phyloP scores from a whole-genome alignment of 2,113 vertebrate species.

The Apteryx owenii region DNA sequence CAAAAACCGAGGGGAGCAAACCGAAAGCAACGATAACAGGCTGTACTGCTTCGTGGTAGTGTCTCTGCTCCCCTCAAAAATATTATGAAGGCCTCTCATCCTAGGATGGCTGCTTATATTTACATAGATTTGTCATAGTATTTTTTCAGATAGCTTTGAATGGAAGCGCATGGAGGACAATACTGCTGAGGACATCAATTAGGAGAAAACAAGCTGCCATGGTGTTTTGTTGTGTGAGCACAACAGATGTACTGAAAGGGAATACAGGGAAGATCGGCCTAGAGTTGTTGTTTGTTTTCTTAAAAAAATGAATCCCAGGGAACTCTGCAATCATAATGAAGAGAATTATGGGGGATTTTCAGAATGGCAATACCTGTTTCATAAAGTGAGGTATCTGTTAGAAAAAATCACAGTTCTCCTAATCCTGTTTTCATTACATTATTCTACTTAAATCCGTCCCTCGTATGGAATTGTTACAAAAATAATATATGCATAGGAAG shows the following conservation, averaged over 20 bases:
- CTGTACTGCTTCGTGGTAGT: not conserved
- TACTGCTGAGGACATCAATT: not conserved
- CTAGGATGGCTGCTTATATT: not conserved
- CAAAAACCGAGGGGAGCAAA: not conserved
- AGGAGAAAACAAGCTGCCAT: not conserved
- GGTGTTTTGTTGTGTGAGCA: not conserved
- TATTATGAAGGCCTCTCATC: not conserved
- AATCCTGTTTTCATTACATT: not conserved
- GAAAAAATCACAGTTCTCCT: not conserved
- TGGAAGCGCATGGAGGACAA: not conserved
- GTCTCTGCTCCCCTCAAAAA: not conserved
- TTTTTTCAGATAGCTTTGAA: not conserved
- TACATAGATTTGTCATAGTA: not conserved
- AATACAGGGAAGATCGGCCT: not conserved
- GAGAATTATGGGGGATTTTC: constrained; percentile 59
- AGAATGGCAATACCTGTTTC: constrained; percentile 33
- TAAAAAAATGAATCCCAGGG: not conserved
- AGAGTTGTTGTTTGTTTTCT: constrained; percentile 2
- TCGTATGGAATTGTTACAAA: not conserved
- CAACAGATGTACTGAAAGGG: not conserved
- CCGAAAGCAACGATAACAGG: not conserved
- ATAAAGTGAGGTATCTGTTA: not conserved
- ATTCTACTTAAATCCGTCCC: not conserved
- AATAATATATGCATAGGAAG: not conserved
- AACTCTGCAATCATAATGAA: constrained; percentile 52